Base-by-base conservation (phyloP, 2,113 vertebrate species). In the Casuarius casuarius region DNA sequence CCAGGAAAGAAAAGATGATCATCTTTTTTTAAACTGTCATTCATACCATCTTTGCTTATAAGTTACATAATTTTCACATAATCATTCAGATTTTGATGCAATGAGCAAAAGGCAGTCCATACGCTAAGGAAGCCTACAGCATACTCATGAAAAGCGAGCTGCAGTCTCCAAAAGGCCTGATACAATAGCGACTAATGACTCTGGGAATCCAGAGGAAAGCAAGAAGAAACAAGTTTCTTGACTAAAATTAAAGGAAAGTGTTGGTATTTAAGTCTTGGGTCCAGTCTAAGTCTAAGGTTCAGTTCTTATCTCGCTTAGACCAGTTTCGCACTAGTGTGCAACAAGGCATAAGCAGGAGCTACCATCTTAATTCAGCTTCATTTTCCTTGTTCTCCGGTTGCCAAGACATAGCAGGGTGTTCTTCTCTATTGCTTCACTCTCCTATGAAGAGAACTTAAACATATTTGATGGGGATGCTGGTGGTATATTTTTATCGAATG, bases 311-410 rank as follows among this genome's bases (percentile, higher is more conserved):
- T 90, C 49, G 48, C 21, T 77, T 62, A 56, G 11, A 54, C 4
- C 8, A 9, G 17, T n/a, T 92, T 66, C 80, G 46, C 72, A 56
- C 35, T 83, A n/a, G 35, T 11, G 29, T 48, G 59, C 21, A n/a
- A 52, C 5, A 77, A 9, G 25, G n/a, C 31, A 67, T 26, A 86
- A 46, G 35, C 58, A 59, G 0, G 0, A 88, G 42, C 21, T 56
- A 33, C 46, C 42, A 11, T 8, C 20, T 59, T 54, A 90, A 65
- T 38, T 79, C 16, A n/a, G 15, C 20, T 52, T 83, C 4, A 48
- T 72, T 91, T 70, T 92, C 80, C 61, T 19, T 59, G 20, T 66
- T 66, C 4, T 3, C 51, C 22, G 59, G 22, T 77, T 88, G n/a
- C 28, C 62, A 82, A 44, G n/a, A 75, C 63, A 70, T 84, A 63